Base-by-base conservation (phyloP, 2,113 vertebrate species). In the Sinocyclocheilus maitianheensis region DNA sequence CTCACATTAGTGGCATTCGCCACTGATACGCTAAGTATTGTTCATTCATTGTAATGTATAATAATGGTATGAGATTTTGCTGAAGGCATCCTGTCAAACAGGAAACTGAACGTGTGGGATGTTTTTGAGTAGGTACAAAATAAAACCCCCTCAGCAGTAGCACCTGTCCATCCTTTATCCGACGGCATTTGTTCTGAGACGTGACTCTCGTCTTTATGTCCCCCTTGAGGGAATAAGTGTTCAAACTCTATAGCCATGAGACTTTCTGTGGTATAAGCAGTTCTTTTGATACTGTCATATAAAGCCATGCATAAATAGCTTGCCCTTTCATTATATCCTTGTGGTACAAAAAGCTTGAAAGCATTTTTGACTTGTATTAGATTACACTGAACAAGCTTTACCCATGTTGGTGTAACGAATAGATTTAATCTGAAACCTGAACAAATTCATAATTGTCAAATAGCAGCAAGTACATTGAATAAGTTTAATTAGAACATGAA, bases 231-330 rank as follows among this genome's bases (percentile, higher is more conserved):
- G 74, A 7, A 62, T 62, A n/a, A 89, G 85, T 60, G 58, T 85
- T 79, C n/a, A 84, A 86, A 60, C 48, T 74, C 30, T 58, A 72
- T 22, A 79, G 75, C 67, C 53, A 48, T 24, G 40, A 78, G 72
- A 62, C 77, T 71, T 82, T 69, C 24, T 53, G 69, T 83, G 77
- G 34, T 88, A 67, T 26, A 63, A 85, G 62, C 69, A 67, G 65
- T 71, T 84, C 46, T 81, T 84, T 78, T 82, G 53, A 83, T 26
- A 78, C 60, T 40, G 58, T 76, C 60, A 46, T 40, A 85, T 85
- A 71, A 60, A 24, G 8, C n/a, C 22, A 1, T n/a, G 60, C 65
- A 69, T 85, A 48, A 58, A 55, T 30, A 34, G 48, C 76, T 74
- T 74, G 71, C 30, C 34, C 58, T 71, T 83, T 83, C 46, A 71